Percentiles rank a stretch among this genome's conserved stretches.
Conservation (phyloP, 2,888 invertebrate genomes). For the Neuroscelio doddi region DNA sequence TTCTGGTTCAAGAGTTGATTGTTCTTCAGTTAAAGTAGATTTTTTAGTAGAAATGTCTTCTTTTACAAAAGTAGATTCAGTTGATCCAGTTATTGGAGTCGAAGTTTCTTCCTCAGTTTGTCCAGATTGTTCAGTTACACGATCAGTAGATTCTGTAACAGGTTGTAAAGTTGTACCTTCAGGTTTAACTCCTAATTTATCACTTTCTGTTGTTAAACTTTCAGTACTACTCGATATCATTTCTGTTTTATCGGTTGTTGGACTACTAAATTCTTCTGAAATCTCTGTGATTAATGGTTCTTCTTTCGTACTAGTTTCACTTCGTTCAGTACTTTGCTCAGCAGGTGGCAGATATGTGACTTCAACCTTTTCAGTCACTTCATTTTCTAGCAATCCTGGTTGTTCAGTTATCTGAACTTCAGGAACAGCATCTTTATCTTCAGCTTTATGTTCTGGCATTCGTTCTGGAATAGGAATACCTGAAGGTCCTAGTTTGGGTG, state of each 20-base stretch:
- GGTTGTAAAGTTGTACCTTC: conserved; percentile 31
- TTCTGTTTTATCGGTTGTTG: conserved; percentile 18
- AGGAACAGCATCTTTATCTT: conserved; percentile 58
- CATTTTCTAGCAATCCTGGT: conserved; percentile 21
- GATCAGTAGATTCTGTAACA: conserved; percentile 26
- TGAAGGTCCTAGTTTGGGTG: conserved; percentile 55
- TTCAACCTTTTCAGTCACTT: conserved; percentile 18
- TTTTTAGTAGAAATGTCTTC: conserved; percentile 8
- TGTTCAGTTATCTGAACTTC: conserved; percentile 29
- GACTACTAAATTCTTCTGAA: conserved; percentile 13
- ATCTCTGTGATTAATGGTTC: conserved; percentile 9
- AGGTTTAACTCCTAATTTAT: conserved; percentile 15
- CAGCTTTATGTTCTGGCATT: conserved; percentile 61
- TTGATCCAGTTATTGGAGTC: conserved; percentile 6
- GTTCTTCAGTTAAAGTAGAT: conserved; percentile 1
- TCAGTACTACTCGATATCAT: conserved; percentile 14
- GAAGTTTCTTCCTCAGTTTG: conserved; percentile 31
- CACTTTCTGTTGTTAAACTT: conserved; percentile 3
- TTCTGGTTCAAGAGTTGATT: conserved; percentile 24
- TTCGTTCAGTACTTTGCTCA: conserved; percentile 15
- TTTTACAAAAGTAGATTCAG: conserved; percentile 23
- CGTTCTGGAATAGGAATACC: conserved; percentile 57
- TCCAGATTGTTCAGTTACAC: conserved; percentile 4
- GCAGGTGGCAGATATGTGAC: conserved; percentile 31
- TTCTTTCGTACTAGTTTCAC: conserved; percentile 1